Evolutionary conservation across 2,888 invertebrate species (phyloP).

Genomic region (Camponotus fellah): DNA sequence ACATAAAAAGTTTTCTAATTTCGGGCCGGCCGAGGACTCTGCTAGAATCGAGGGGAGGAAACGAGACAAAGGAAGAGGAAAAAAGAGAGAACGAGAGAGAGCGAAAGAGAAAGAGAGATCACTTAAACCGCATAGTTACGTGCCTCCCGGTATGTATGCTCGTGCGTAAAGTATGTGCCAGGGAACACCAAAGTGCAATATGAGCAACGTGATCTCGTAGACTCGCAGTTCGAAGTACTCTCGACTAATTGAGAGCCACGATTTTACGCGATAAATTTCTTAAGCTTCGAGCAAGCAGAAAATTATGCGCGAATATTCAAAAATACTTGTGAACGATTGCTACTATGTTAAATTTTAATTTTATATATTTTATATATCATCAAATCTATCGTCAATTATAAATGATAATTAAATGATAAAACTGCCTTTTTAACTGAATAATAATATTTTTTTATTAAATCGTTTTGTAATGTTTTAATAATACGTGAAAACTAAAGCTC

Average conservation of each 20-base stretch:
- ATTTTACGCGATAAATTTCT: constrained; percentile 48
- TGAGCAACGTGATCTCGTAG: constrained; percentile 48
- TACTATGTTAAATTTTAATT: constrained; percentile 1
- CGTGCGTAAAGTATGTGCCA: constrained; percentile 48
- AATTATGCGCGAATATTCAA: constrained; percentile 5
- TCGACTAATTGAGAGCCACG: constrained; percentile 49
- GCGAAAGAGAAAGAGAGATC: constrained; percentile 33
- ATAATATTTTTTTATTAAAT: constrained; percentile 12
- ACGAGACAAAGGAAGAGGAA: constrained; percentile 31
- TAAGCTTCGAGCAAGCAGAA: neutral
- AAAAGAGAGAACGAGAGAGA: constrained; percentile 30
- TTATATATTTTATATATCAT: neutral
- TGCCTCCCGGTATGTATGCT: constrained; percentile 61
- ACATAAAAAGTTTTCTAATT: constrained; percentile 86
- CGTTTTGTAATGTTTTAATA: neutral
- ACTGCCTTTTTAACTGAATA: neutral
- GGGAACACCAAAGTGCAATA: constrained; percentile 27
- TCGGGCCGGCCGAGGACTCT: constrained; percentile 78
- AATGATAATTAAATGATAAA: neutral
- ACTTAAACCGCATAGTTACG: constrained; percentile 72
- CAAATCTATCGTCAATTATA: neutral
- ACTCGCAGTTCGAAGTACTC: constrained; percentile 46
- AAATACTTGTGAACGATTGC: neutral
- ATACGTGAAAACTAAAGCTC: neutral
- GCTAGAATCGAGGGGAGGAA: constrained; percentile 50